Base-by-base conservation (phyloP, 2,113 vertebrate genomes). In the Apodemus sylvaticus region DNA sequence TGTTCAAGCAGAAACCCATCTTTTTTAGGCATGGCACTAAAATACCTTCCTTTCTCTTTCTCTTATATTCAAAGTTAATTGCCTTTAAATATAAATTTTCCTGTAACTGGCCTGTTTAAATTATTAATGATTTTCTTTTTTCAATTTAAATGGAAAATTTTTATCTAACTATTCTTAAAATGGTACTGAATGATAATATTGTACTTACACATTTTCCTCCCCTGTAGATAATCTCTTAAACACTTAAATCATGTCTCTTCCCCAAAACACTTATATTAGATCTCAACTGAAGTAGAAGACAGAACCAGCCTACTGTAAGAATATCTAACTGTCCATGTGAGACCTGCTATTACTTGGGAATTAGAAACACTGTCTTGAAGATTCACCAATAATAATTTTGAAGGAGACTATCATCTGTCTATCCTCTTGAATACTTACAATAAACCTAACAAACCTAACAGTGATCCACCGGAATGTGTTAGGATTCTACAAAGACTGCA, bases 1-100 rank as follows among this genome's bases (percentile, higher is more conserved):
- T 96, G 90, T 64, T 94, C 94, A 82, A 87, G 94, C 88, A n/a
- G n/a, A 93, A 86, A 94, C 91, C 10, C 62, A 85, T 81, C 64
- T 58, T 93, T 71, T 93, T 10, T 70, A 79, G 10, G 68, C 17
- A 55, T 4, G 7, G 39, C 42, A 66, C 13, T 64, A 34, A 87
- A 91, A 12, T 86, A 4, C 31, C 39, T 64, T 95, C 76, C 7
- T 94, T 48, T 93, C 95, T 94, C 11, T 94, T 45, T 93, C 93
- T 94, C 66, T 68, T 82, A 66, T 74, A 79, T 95, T 92, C 34
- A 90, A 26, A 64, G 90, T 53, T 78, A 64, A 73, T 20, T 85
- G n/a, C 1, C 0, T 34, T 94, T 31, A 82, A 20, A 4, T 19
- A 13, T 60, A 36, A n/a, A 89, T 87, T 92, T 96, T 42, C 71